Evolutionary conservation across 2,888 invertebrate species (phyloP), one percentile per base, ranked within the genome.

Genomic region (Folsomia manolachei): DNA sequence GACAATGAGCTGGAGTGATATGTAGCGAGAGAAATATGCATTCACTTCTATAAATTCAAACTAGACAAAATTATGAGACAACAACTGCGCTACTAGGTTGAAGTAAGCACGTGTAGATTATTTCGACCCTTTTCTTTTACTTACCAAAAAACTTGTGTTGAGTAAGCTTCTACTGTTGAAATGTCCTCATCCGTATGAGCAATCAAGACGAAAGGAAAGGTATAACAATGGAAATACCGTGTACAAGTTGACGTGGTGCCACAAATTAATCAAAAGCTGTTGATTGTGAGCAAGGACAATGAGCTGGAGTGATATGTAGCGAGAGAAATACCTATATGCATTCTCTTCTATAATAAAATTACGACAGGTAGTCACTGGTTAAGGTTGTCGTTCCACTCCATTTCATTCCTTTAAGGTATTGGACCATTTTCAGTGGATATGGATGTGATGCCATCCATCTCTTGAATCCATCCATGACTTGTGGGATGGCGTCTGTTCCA

Each of bases 401-500:
- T n/a, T n/a, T n/a, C n/a, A n/a, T n/a, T n/a, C n/a, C n/a, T n/a
- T n/a, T n/a, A n/a, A n/a, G n/a, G n/a, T 39, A 39, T 39, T 39
- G 39, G 39, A 39, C 14, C 7, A 39, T 39, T 39, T 39, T 39
- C 4, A 51, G 25, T 52, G 65, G 25, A 64, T 25, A 60, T 19
- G 19, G 19, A 65, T 61, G 68, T 19, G 53, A n/a, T 52, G n/a
- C n/a, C 25, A 19, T 24, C 24, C 52, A 19, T n/a, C n/a, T n/a
- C n/a, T n/a, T n/a, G n/a, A 67, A 67, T n/a, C 18, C 27, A 39
- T 39, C 39, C 7, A 4, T 39, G 7, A 39, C n/a, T 60, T 27
- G 25, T 25, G 7, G 25, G 21, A n/a, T 70, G 70, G 73, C 70
- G 70, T 67, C 73, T 70, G 70, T 51, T 65, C 70, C 68, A 67